Base-by-base conservation (phyloP, 2,888 invertebrate genomes). In the Criorhina ranunculi region DNA sequence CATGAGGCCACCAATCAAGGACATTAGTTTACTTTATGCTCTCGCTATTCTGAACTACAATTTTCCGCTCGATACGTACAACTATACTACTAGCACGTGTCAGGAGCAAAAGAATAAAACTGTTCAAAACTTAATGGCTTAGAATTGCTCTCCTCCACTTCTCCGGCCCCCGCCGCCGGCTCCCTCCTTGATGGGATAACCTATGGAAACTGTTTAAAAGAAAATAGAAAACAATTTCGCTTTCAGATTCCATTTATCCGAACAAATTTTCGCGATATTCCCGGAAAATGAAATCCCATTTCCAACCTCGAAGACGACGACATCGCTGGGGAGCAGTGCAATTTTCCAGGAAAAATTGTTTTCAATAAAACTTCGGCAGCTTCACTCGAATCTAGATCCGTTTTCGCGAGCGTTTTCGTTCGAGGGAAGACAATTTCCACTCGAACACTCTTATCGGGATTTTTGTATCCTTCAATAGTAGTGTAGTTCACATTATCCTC, bases 391-490 rank as follows among this genome's bases (percentile, higher is more conserved):
- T 6, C 11, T 11, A 8, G 1, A 0, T n/a, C 46, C 8, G 33
- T 31, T 53, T 19, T n/a, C 19, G 8, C 11, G 24, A 24, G 24
- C 24, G 24, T 11, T 67, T 51, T 6, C 24, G 24, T 11, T 67
- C 42, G 4, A n/a, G 31, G 42, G 17, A 53, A 82, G 78, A 83
- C 67, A 72, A 79, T 83, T 83, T 83, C 67, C 62, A 73, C 69
- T 83, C 69, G 83, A 79, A 78, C 73, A 78, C 73, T 69, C 51
- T 79, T 83, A 83, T 79, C 83, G 57, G 83, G 79, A 69, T 83
- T 79, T 24, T n/a, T n/a, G n/a, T n/a, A 83, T 83, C 64, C 79
- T 73, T 79, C 78, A 64, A 78, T 77, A 83, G 72, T 66, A 44
- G 12, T 42, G 55, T 55, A 75, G 80, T 75, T 75, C 64, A 69